phyloP scores from a whole-genome alignment of 2,113 vertebrate genomes.

The Benitochromis conjunctus region DNA sequence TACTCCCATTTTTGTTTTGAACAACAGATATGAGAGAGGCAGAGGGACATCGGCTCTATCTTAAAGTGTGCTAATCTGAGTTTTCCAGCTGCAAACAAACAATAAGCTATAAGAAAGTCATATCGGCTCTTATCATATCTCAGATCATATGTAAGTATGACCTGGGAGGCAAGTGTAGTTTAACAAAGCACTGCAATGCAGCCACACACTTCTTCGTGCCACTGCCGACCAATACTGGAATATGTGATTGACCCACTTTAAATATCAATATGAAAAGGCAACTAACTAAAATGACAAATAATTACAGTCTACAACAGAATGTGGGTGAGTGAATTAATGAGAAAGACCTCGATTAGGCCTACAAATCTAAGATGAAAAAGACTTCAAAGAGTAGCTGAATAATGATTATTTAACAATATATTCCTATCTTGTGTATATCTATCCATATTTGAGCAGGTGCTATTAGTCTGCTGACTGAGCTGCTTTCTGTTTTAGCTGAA shows the following conservation, averaged over 20 bases:
- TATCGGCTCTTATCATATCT: background rate
- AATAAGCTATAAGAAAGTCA: background rate
- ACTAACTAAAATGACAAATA: background rate
- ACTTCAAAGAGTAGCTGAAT: background rate
- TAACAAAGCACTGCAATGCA: background rate
- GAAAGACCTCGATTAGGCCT: background rate
- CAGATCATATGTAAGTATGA: background rate
- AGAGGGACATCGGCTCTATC: background rate
- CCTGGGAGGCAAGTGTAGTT: background rate
- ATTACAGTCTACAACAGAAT: background rate
- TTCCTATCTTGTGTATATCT: background rate
- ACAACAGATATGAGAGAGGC: background rate
- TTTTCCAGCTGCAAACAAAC: background rate
- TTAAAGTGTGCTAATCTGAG: background rate
- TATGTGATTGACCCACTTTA: background rate
- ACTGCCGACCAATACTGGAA: background rate
- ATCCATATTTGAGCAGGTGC: background rate
- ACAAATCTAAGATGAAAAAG: background rate
- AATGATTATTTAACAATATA: background rate
- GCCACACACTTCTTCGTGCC: background rate
- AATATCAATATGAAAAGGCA: background rate
- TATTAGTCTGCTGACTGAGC: background rate
- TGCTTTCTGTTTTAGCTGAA: background rate
- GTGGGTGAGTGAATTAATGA: background rate
- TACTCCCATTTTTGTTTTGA: accelerated